Base-by-base conservation (phyloP, 2,888 invertebrate species). In the Automeris io region DNA sequence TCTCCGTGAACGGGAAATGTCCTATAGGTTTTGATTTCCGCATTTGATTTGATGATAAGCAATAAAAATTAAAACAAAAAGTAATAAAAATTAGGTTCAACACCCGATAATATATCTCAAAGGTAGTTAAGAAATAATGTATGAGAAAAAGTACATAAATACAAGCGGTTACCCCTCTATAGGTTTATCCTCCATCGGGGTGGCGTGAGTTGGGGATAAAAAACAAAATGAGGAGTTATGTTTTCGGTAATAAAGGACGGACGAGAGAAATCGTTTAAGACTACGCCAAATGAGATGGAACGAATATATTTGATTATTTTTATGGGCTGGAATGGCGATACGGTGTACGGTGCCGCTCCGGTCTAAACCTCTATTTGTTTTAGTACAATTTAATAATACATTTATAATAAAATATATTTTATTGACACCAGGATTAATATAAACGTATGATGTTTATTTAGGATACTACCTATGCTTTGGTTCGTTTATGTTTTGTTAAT, bases 201-300 rank as follows among this genome's bases (percentile, higher is more conserved):
- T 70, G 75, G 69, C 64, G 67, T 67, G 74, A 76, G 77, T 72
- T 71, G 83, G 83, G 86, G 83, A 83, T 82, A 85, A 85, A 86
- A 86, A 83, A 83, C 80, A 79, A 83, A 86, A 86, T 86, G 83
- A 86, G 86, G 74, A 86, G 86, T 86, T 86, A 86, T 86, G 83
- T 83, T 85, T 82, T 85, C 72, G 77, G 85, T 83, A 86, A 85
- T 83, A 86, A 85, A 80, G 82, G 80, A 79, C 73, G 81, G 85
- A 85, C 83, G 77, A 85, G 85, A 83, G 79, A 85, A 86, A 86
- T 83, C 86, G 86, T 86, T 86, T 86, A 86, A 86, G 85, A 83
- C 73, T 75, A 73, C 70, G 73, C 75, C 79, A 86, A 86, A 86
- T 86, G 86, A 86, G 85, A 81, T 79, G 85, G 83, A 85, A 85